These are phyloP conservation scores for Amphiura filiformis DNA, from an alignment of 35 echinoderm and acorn worm genomes.

Conservation along the genomic window DNA sequence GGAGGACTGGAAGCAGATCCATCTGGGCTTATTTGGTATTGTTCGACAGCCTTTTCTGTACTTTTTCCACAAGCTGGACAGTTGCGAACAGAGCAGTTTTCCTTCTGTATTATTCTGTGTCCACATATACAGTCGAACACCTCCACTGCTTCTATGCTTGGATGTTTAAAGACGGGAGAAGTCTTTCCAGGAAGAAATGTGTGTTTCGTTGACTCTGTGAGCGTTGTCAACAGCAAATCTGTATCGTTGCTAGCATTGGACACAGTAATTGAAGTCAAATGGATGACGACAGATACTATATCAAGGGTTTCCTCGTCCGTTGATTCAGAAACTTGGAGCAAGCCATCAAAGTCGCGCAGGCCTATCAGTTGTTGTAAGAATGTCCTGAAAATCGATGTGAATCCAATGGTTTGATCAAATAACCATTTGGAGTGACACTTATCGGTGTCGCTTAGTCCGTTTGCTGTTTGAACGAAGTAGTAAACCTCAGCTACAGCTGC, in stretches of 20 bases:
- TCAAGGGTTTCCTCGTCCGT: not conserved
- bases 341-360: constrained; percentile 15
- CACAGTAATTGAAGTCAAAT: not conserved
- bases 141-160: not conserved
- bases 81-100: not conserved
- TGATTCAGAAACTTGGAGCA: constrained; percentile 16
- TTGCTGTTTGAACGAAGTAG: constrained; percentile 1
- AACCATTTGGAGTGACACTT: constrained; percentile 13
- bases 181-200: not conserved
- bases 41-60: no score
- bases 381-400: not conserved
- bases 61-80: no score
- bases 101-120: not conserved
- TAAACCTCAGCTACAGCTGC: constrained; percentile 4
- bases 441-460: not conserved
- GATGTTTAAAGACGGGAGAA: not conserved
- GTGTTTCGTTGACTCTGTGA: not conserved
- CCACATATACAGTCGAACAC: constrained; percentile 5
- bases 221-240: not conserved
- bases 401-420: not conserved
- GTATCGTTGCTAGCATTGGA: not conserved
- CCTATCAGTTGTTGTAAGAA: not conserved
- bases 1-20: no score
- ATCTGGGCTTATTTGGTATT: no score
- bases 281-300: constrained; percentile 18